Evolutionary conservation across 1,140 invertebrate species (phyloP), one percentile per base, ranked within the genome.

Genomic region (Pogonus chalceus): DNA sequence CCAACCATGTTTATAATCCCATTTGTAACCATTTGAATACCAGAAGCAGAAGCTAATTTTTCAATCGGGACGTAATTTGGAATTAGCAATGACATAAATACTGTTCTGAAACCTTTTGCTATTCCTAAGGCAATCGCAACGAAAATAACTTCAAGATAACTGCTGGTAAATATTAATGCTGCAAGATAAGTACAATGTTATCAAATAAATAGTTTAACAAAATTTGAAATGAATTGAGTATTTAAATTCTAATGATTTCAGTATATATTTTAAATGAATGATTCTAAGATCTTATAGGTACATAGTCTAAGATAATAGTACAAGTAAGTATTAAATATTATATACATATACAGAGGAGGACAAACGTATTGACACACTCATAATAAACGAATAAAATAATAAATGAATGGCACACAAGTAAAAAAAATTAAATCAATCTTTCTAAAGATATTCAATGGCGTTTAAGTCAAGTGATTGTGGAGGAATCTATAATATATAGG

Each of bases 61-160:
- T 79, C 74, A 12, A 83, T 60, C 1, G 81, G 80, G 26, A 85
- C 81, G 60, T 83, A 78, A 2, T 73, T 73, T 14, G 82, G 80
- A 49, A 84, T 81, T 1, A 82, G 78, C 10, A 85, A 62, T 0
- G 79, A 75, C 77, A 81, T 79, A 58, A 81, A 84, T 0, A 85
- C 80, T 23, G 80, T 83, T 54, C 80, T 70, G 2, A 85, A 61
- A 1, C 77, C 82, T 70, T 84, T 84, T 23, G 76, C 79, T 31
- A 79, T 69, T 0, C 82, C 82, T 24, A 84, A 74, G 56, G 76
- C 73, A 0, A 77, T 69, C 3, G 78, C 77, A 18, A 80, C 58
- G 2, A 37, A 49, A 1, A 66, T 20, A 9, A 66, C 48, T 2
- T 57, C 37, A 10, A 57, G 22, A 52, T 52, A 63, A 14, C 50